Evolutionary conservation across 2,113 vertebrate species (phyloP).

Genomic region (Eptatretus burgeri): DNA sequence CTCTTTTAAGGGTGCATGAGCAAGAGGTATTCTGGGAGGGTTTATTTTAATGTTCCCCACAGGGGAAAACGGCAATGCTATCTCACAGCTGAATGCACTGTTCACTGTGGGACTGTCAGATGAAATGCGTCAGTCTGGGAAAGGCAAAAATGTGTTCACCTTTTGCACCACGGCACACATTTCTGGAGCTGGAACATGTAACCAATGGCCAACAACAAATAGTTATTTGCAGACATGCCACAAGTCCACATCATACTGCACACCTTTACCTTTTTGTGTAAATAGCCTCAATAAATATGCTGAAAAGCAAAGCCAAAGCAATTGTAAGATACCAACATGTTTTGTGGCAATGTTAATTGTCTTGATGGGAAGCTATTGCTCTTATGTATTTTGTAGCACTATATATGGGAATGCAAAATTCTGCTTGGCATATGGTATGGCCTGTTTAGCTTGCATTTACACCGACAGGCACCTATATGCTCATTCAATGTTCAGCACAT

Average conservation of each 20-base stretch:
- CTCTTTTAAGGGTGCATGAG: background rate
- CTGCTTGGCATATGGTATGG: too few relatives aligned
- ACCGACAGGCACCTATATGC: too few relatives aligned
- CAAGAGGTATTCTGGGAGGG: background rate
- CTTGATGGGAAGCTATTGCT: too few relatives aligned
- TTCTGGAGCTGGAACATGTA: background rate
- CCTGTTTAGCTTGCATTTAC: too few relatives aligned
- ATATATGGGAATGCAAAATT: too few relatives aligned
- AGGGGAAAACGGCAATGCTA: conserved; percentile 5
- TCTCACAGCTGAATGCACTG: conserved; percentile 6
- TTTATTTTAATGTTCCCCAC: conserved; percentile 6
- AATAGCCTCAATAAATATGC: background rate
- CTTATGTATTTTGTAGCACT: too few relatives aligned
- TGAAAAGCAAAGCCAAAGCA: background rate
- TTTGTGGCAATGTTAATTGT: too few relatives aligned
- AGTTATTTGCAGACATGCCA: too few relatives aligned
- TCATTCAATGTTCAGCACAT: too few relatives aligned
- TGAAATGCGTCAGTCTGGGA: background rate
- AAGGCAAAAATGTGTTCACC: conserved; percentile 3
- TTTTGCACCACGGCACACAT: conserved; percentile 4
- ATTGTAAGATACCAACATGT: background rate
- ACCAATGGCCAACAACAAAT: too few relatives aligned
- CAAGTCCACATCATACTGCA: too few relatives aligned
- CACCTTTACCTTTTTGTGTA: too few relatives aligned
- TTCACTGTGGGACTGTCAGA: background rate